Base-by-base conservation (phyloP, 2,888 invertebrate species). In the Portevinia maculata region DNA sequence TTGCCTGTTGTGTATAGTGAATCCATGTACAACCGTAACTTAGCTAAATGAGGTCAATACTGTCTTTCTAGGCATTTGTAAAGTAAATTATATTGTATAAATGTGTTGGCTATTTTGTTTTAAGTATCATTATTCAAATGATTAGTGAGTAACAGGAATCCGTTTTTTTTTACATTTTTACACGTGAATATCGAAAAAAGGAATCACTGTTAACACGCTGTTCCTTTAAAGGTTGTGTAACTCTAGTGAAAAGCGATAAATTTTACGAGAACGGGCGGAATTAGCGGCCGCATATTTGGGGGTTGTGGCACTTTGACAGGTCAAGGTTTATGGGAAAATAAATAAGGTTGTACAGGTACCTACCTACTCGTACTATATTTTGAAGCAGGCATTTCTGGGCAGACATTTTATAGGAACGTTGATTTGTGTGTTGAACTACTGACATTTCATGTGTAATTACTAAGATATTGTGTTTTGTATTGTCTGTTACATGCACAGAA, bases 91-190 rank as follows among this genome's bases (percentile, higher is more conserved):
- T 73, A 24, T 24, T 24, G 30, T 44, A 34, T 34, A 30, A 52
- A 75, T 52, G 75, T 59, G 50, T 44, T 52, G 13, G 28, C 9
- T 39, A 39, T 64, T 62, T 48, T 11, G 64, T 30, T 55, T 64
- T 74, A 34, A 57, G 73, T 55, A 62, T 64, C 55, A 57, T 57
- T 67, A 75, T 60, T 75, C 52, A 75, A 67, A 75, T 57, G 74
- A 64, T 57, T 41, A 48, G 65, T 17, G 48, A 19, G 28, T 30
- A 41, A 39, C 21, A 39, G 57, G 21, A 30, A 48, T 57, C 30
- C 32, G n/a, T 8, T 30, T 44, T 44, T 52, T 48, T 39, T 7
- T 8, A 37, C 24, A 37, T 55, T 55, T 37, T 4, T 34, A 9
- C 37, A 50, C 24, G 21, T 11, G 37, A 17, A 17, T 6, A 34